Evolutionary conservation across 2,888 invertebrate species (phyloP), one percentile per base, ranked within the genome.

Genomic region (Digitonthophagus gazella): DNA sequence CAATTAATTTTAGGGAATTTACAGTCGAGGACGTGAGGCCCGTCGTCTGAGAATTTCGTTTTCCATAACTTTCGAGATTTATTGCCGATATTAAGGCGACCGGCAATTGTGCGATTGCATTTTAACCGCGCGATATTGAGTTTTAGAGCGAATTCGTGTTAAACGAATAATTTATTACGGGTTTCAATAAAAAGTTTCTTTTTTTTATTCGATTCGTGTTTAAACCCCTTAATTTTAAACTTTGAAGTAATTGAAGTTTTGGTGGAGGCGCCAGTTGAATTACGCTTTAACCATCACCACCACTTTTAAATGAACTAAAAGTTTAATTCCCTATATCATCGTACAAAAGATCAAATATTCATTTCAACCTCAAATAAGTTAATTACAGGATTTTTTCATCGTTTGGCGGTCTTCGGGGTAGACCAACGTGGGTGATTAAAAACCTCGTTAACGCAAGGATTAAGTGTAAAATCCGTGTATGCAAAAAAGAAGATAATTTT

Each of bases 1-100:
- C 61, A 61, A 61, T 61, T 61, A 61, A 61, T 61, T 61, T 61
- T 20, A 20, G 61, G 18, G 20, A 61, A 61, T 61, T 61, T 61
- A 61, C 61, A 61, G 18, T 18, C 61, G 15, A 18, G 20, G 20
- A 61, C 61, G 61, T 14, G 18, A 18, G 18, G 20, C n/a, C 61
- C 20, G 61, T 61, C 61, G 61, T 20, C 19, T 18, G 19, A 19
- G 61, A 61, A 61, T 61, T 61, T 61, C 61, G n/a, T 61, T 61
- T 61, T 58, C 15, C 15, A 18, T 18, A 58, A 58, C 58, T 58
- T 58, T 61, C 14, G 18, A 19, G 1, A 44, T 44, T 44, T 44
- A 44, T 44, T 44, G 28, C 28, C 1, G 28, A 44, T 44, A 44
- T 44, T 44, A 44, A 44, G 28, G 11, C 28, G 28, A 11, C 28